Conservation (phyloP, 2,113 vertebrate species). For the Helogale parvula region DNA sequence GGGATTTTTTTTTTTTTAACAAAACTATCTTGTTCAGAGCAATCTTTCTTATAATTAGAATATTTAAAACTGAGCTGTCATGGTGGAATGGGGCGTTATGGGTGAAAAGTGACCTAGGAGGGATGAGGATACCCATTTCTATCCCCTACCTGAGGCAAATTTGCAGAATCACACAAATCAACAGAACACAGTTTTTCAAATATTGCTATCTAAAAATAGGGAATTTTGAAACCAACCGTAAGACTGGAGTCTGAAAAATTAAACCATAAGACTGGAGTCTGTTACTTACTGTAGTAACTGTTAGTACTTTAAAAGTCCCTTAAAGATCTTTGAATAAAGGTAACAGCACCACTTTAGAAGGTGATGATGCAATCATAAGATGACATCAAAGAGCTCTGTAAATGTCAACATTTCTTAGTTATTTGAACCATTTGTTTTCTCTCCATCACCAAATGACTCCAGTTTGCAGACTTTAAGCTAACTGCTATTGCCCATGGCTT, state of each 20-base stretch:
- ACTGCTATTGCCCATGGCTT: background rate
- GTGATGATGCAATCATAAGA: background rate
- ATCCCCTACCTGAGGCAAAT: background rate
- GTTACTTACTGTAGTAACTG: background rate
- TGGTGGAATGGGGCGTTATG: background rate
- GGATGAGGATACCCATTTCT: background rate
- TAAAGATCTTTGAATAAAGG: background rate
- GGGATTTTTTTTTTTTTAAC: background rate
- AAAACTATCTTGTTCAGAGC: background rate
- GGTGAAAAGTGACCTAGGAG: background rate
- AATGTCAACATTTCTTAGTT: constrained; percentile 1
- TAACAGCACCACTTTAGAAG: background rate
- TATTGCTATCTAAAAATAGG: background rate
- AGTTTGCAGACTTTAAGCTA: background rate
- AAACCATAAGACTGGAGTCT: background rate
- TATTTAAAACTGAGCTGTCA: background rate
- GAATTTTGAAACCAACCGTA: background rate
- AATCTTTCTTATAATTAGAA: background rate
- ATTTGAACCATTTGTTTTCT: background rate
- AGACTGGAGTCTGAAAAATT: too few relatives aligned
- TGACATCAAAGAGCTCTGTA: background rate
- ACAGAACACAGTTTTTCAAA: background rate
- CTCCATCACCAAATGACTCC: background rate
- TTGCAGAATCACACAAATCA: background rate
- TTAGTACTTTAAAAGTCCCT: background rate